Evolutionary conservation across 2,888 invertebrate species (phyloP).

Genomic region (Glyphotaelius pellucidus): DNA sequence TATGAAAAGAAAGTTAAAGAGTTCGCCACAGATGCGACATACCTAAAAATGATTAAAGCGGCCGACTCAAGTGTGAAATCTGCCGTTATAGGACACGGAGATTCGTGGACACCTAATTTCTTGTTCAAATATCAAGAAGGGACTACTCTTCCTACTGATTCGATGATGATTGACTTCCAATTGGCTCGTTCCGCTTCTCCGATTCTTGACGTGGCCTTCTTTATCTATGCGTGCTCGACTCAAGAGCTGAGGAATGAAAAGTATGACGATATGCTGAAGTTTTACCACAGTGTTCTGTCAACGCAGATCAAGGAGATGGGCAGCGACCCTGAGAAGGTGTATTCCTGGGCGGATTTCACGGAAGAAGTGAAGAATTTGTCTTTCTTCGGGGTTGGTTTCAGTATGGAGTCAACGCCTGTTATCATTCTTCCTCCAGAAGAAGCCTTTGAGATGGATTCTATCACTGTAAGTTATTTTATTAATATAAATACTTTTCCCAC

Average conservation of each 20-base stretch:
- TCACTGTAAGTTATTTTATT: slow-evolving; percentile 71
- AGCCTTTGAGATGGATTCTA: slow-evolving; percentile 77
- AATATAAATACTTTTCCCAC: background rate
- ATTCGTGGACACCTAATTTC: slow-evolving; percentile 88
- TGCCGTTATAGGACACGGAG: slow-evolving; percentile 84
- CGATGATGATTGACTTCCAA: slow-evolving; percentile 84
- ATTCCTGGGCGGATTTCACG: slow-evolving; percentile 75
- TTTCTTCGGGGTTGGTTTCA: slow-evolving; percentile 78
- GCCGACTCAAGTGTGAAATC: slow-evolving; percentile 71
- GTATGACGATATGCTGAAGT: slow-evolving; percentile 79
- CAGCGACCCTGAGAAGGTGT: slow-evolving; percentile 78
- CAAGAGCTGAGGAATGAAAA: slow-evolving; percentile 77
- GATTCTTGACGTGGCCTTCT: slow-evolving; percentile 79
- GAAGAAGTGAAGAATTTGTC: slow-evolving; percentile 78
- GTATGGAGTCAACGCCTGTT: slow-evolving; percentile 79
- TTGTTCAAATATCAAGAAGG: slow-evolving; percentile 73
- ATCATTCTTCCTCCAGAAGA: slow-evolving; percentile 78
- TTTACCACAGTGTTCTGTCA: slow-evolving; percentile 79
- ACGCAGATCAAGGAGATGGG: slow-evolving; percentile 78
- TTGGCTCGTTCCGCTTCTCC: slow-evolving; percentile 79
- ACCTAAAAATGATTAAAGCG: slow-evolving; percentile 74
- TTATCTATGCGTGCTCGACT: slow-evolving; percentile 80
- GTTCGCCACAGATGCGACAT: slow-evolving; percentile 76
- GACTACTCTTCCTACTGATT: slow-evolving; percentile 70
- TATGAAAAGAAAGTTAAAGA: slow-evolving; percentile 78